Conservation (phyloP, 2,113 vertebrate genomes). For the Lophochroa leadbeateri region DNA sequence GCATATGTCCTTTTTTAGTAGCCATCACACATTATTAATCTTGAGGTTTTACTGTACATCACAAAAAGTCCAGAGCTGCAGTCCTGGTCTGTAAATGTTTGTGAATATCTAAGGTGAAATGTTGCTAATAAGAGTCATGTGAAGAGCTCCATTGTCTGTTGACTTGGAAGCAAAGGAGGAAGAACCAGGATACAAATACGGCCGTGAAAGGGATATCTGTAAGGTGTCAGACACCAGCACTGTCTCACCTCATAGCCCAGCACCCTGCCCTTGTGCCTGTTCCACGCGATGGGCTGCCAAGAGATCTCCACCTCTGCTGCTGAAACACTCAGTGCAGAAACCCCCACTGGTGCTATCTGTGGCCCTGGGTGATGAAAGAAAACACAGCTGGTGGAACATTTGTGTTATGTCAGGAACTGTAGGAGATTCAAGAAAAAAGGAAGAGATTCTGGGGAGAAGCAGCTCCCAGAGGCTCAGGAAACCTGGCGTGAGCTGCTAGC, state of each 20-base stretch:
- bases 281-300: conserved; percentile 82
- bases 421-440: not conserved
- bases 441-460: not conserved
- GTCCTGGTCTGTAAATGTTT: not conserved
- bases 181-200: not conserved
- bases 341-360: conserved; percentile 73
- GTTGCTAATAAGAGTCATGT: not conserved
- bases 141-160: not conserved
- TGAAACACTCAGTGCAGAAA: conserved; percentile 77
- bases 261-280: conserved; percentile 78
- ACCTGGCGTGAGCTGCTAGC: not conserved
- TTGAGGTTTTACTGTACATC: not conserved
- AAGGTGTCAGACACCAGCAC: not conserved
- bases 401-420: not conserved
- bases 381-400: not conserved
- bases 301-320: conserved; percentile 84
- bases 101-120: not conserved
- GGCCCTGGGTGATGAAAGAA: conserved; percentile 75
- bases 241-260: conserved; percentile 85
- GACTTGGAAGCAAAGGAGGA: not conserved
- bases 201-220: not conserved
- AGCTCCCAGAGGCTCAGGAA: not conserved
- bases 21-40: not conserved
- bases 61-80: not conserved
- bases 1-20: not conserved